Evolutionary conservation across 1,140 invertebrate species (phyloP).

Genomic region (Plectrocnemia conspersa): DNA sequence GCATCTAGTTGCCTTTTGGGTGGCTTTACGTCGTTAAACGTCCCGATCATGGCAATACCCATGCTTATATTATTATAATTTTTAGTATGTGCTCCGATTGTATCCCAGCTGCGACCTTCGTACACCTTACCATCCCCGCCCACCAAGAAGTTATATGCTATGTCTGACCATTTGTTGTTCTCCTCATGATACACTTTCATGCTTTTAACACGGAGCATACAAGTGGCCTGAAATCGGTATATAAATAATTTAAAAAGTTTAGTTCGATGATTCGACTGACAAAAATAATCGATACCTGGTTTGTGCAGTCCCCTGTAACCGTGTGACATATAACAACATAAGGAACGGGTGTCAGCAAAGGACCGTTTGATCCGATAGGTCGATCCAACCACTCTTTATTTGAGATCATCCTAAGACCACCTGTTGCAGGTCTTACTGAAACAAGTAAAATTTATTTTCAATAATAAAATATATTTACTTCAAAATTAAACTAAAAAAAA

Average conservation of each 20-base stretch:
- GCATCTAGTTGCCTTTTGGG: conserved; percentile 51
- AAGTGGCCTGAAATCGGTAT: conserved; percentile 46
- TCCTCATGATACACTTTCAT: conserved; percentile 73
- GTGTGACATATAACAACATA: conserved; percentile 55
- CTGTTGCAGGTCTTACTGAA: no score
- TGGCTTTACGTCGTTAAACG: conserved; percentile 50
- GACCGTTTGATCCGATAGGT: conserved; percentile 43
- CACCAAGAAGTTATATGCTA: conserved; percentile 70
- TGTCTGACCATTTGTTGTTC: conserved; percentile 49
- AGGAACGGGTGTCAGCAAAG: conserved; percentile 45
- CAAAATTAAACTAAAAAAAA: no score
- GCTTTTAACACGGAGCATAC: conserved; percentile 49
- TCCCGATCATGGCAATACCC: conserved; percentile 67
- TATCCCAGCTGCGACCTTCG: conserved; percentile 63
- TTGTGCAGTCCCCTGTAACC: conserved; percentile 48
- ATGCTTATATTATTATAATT: conserved; percentile 60
- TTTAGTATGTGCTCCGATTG: conserved; percentile 60
- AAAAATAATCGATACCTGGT: no score
- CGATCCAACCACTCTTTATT: conserved; percentile 59
- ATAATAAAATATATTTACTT: no score
- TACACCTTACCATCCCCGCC: conserved; percentile 68
- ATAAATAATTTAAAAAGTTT: no score
- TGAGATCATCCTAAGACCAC: conserved; percentile 42
- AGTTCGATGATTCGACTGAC: no score
- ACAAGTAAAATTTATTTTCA: no score